These are phyloP conservation scores for Hipposideros armiger DNA, from an alignment of 2,113 vertebrate species.

Conservation along the genomic window DNA sequence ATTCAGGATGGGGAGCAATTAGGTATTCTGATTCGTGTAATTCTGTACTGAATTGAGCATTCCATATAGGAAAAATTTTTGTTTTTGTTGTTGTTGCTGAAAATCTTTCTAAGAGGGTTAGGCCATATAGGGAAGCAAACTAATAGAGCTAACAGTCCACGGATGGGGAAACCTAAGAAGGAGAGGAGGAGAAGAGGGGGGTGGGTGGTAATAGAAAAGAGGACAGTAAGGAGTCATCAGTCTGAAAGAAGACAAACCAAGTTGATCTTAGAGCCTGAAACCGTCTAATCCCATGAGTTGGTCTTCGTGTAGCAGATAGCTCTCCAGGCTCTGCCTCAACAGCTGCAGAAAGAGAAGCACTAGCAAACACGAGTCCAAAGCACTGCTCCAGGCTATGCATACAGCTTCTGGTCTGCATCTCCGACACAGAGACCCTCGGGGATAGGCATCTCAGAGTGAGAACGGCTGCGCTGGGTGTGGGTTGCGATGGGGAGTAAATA, in stretches of 20 bases:
- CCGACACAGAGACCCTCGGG: not conserved
- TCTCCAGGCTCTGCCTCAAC: not conserved
- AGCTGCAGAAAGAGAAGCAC: not conserved
- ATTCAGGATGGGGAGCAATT: not conserved
- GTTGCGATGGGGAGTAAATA: not conserved
- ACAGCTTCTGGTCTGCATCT: not conserved
- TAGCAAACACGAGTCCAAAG: too few species aligned
- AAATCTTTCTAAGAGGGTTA: not conserved
- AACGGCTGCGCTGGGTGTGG: rapidly evolving
- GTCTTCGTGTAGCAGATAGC: not conserved
- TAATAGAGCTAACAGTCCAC: not conserved
- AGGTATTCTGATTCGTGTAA: not conserved
- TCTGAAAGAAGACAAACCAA: not conserved
- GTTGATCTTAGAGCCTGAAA: not conserved
- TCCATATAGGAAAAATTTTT: not conserved
- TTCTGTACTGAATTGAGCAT: not conserved
- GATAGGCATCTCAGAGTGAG: too few species aligned
- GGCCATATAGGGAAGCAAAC: not conserved
- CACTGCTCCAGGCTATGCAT: not conserved
- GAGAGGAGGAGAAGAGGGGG: not conserved
- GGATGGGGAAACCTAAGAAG: not conserved
- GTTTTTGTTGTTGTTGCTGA: not conserved
- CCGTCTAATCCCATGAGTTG: not conserved
- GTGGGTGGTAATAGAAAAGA: not conserved
- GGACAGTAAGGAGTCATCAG: not conserved